Conservation (phyloP, 2,113 vertebrate species). For the Reinhardtius hippoglossoides region DNA sequence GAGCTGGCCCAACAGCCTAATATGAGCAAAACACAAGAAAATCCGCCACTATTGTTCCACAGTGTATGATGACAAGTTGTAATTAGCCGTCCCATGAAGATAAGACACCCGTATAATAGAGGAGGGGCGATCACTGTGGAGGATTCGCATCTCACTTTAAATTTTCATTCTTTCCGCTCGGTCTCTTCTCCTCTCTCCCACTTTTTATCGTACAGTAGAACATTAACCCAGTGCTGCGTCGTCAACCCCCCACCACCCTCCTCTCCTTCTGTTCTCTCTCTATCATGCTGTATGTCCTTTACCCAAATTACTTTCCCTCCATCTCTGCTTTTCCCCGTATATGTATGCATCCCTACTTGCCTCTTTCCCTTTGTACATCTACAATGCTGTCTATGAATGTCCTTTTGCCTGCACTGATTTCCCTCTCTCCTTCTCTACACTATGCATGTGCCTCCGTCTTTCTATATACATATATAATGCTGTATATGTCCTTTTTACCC, state of each 20-base stretch:
- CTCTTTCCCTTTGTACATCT: constrained; percentile 58
- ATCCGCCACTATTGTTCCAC: constrained; percentile 29
- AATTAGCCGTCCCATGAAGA: constrained; percentile 69
- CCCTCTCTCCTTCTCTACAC: constrained; percentile 7
- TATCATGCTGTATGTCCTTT: constrained; percentile 61
- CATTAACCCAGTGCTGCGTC: constrained; percentile 63
- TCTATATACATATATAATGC: constrained; percentile 69
- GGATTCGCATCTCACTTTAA: constrained; percentile 27
- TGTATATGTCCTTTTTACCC: constrained; percentile 72
- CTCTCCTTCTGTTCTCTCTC: constrained; percentile 23
- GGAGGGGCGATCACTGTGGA: constrained; percentile 29
- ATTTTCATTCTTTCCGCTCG: constrained; percentile 9
- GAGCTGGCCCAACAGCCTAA: constrained; percentile 20
- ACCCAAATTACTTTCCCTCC: constrained; percentile 61
- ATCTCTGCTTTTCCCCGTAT: constrained; percentile 41
- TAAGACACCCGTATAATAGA: constrained; percentile 47
- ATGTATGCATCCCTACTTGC: constrained; percentile 56
- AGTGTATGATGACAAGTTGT: constrained; percentile 55
- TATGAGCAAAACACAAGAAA: neutral
- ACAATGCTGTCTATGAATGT: constrained; percentile 62
- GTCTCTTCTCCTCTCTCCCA: constrained; percentile 8
- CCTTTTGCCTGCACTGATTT: constrained; percentile 53
- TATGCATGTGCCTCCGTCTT: constrained; percentile 17
- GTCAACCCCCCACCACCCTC: neutral
- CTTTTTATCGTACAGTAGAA: constrained; percentile 55